Evolutionary conservation across 2,113 vertebrate genomes (phyloP).

Genomic region (Grallaria varia): DNA sequence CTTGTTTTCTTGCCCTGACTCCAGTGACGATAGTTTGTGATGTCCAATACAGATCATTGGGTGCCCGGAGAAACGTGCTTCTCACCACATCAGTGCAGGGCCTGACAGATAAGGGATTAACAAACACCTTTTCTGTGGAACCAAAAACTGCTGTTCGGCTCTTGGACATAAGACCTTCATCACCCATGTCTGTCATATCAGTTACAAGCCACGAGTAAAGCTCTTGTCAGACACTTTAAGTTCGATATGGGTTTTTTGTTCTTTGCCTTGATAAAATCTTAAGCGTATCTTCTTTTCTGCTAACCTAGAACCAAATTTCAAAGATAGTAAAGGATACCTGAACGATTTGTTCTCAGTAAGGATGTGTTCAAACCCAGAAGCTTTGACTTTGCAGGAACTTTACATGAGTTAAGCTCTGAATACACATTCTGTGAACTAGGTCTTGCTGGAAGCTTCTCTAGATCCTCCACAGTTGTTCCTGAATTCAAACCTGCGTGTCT

Average conservation of each 20-base stretch:
- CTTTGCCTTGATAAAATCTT: neutral
- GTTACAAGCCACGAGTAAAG: neutral
- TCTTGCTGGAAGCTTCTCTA: neutral
- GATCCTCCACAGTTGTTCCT: neutral
- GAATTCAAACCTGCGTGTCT: neutral
- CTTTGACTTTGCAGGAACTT: neutral
- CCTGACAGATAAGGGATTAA: neutral
- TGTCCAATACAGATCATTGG: neutral
- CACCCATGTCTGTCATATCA: neutral
- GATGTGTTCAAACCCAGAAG: neutral
- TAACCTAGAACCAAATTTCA: neutral
- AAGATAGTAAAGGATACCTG: neutral
- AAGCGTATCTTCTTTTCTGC: neutral
- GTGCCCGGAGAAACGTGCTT: rapidly evolving
- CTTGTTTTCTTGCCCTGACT: neutral
- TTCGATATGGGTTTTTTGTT: neutral
- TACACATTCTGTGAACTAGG: neutral
- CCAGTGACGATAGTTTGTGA: neutral
- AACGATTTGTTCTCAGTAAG: neutral
- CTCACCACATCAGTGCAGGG: rapidly evolving
- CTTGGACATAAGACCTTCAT: neutral
- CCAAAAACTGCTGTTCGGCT: neutral
- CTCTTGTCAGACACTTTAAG: neutral
- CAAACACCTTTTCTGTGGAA: neutral
- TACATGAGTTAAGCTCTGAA: neutral